Conservation (phyloP, 2,888 invertebrate genomes). For the Sceliomorpha sp. region DNA sequence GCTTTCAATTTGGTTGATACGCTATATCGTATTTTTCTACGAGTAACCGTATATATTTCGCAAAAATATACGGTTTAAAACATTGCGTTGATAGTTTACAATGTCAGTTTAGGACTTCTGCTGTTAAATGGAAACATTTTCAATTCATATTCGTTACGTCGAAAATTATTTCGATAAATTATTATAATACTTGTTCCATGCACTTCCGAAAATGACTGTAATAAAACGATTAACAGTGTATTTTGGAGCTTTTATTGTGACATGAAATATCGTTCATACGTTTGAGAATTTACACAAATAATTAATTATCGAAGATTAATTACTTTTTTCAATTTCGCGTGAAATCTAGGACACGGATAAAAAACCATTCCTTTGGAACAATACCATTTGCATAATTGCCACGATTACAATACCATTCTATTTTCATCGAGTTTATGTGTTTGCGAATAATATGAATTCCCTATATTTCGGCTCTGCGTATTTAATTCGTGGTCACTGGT, state of each 20-base stretch:
- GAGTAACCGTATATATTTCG: constrained; percentile 26
- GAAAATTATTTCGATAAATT: no score
- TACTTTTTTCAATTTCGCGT: constrained; percentile 24
- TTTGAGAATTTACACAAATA: no score
- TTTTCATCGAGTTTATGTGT: constrained; percentile 41
- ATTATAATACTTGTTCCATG: no score
- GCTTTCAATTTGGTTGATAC: constrained; percentile 26
- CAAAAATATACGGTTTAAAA: constrained; percentile 8
- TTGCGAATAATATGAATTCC: constrained; percentile 23
- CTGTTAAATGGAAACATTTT: no score
- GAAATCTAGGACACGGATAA: constrained; percentile 34
- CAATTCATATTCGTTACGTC: no score
- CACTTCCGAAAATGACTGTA: no score
- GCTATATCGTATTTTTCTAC: constrained; percentile 21
- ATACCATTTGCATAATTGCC: constrained; percentile 47
- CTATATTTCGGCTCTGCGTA: constrained; percentile 18
- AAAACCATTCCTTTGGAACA: constrained; percentile 34
- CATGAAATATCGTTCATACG: no score
- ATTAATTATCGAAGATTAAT: background rate
- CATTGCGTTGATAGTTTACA: no score
- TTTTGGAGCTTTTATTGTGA: no score
- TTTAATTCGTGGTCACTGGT: constrained; percentile 11
- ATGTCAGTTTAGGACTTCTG: no score
- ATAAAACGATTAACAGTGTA: no score
- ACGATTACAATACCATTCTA: constrained; percentile 42